A percentile compares a stretch with the other conserved stretches of the same genome.
Evolutionary conservation across 92 coral and sea anemone genomes (phyloP).

Genomic region (Isaurus tuberculatus): DNA sequence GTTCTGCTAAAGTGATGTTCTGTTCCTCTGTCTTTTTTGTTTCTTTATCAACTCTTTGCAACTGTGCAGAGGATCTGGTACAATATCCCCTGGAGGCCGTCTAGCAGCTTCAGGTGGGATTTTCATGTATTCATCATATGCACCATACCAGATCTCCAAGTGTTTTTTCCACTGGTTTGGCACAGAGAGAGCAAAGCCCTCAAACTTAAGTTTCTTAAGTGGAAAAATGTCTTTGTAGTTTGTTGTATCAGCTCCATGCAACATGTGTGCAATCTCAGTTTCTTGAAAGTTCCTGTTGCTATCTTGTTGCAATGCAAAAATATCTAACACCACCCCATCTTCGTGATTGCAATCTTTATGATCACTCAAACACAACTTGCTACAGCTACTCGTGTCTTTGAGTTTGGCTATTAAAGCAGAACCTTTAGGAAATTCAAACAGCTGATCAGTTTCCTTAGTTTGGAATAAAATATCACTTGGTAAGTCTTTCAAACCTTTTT

Average conservation of each 20-base stretch:
- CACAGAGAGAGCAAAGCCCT: constrained; percentile 72
- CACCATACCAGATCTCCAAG: constrained; percentile 53
- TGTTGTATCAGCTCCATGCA: constrained; percentile 26
- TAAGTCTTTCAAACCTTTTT: constrained; percentile 61
- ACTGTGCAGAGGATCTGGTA: constrained; percentile 65
- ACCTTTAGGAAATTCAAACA: constrained; percentile 34
- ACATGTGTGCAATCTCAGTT: constrained; percentile 10
- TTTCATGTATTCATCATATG: constrained; percentile 46
- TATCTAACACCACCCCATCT: constrained; percentile 74
- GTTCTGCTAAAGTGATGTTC: constrained; percentile 24
- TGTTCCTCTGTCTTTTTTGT: constrained; percentile 8
- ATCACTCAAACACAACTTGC: constrained; percentile 56
- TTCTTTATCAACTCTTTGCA: constrained; percentile 60
- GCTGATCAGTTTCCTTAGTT: constrained; percentile 59
- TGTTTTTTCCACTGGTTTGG: constrained; percentile 68
- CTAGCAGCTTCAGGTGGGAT: constrained; percentile 55
- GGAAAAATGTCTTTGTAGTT: constrained; percentile 58
- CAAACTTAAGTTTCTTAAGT: constrained; percentile 66
- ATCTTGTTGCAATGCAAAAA: constrained; percentile 53
- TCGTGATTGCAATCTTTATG: constrained; percentile 64
- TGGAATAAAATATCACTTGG: constrained; percentile 78
- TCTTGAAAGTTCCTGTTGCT: constrained; percentile 32
- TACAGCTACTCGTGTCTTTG: constrained; percentile 75
- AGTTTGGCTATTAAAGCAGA: constrained; percentile 69
- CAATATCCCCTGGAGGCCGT: constrained; percentile 41